A percentile compares a stretch with the other conserved stretches of the same genome.
These are phyloP conservation scores for Camelus bactrianus DNA, from an alignment of 2,113 vertebrate species.

Conservation along the genomic window DNA sequence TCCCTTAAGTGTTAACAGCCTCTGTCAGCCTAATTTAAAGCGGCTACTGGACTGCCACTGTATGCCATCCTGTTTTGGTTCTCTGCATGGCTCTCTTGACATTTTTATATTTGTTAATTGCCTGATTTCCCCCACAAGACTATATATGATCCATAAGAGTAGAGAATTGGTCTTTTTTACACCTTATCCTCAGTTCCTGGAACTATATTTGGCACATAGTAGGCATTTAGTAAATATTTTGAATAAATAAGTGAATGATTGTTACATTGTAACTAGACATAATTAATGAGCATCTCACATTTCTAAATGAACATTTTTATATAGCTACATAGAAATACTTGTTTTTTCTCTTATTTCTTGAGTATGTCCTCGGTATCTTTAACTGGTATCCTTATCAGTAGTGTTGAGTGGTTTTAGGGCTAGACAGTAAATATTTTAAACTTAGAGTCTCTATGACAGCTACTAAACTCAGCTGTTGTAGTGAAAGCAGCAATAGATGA, in stretches of 20 bases:
- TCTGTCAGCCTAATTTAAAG: background rate
- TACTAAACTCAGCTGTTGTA: background rate
- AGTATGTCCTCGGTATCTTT: background rate
- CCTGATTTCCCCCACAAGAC: background rate
- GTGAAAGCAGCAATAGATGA: background rate
- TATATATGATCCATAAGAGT: background rate
- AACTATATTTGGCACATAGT: background rate
- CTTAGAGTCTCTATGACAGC: background rate
- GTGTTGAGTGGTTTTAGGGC: background rate
- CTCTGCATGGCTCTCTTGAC: background rate
- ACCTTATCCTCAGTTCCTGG: background rate
- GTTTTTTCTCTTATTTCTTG: background rate
- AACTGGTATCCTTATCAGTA: background rate
- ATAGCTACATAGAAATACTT: background rate
- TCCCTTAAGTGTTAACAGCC: background rate
- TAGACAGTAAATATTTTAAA: background rate
- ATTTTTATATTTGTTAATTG: background rate
- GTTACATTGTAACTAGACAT: background rate
- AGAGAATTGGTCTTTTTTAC: background rate
- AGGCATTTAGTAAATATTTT: background rate
- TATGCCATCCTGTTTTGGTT: background rate
- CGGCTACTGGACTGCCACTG: background rate
- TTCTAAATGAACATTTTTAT: conserved; percentile 13
- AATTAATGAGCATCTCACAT: background rate
- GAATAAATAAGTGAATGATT: background rate